Conservation (phyloP, 2,113 vertebrate species). For the Rattus norvegicus region DNA sequence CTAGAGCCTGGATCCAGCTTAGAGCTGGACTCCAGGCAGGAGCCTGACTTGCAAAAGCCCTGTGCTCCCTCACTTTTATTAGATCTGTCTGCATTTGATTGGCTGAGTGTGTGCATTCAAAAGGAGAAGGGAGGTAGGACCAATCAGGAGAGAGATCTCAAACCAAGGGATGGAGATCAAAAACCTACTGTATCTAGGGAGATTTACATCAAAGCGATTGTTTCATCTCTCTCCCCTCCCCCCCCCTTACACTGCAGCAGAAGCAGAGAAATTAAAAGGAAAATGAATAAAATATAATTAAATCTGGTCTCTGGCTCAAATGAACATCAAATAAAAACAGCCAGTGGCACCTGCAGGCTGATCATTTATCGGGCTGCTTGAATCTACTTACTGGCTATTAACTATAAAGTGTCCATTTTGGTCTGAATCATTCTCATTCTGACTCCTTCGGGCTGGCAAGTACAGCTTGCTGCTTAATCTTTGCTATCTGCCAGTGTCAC, state of each 20-base stretch:
- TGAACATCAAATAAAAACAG: fast-evolving
- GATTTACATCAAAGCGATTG: background rate
- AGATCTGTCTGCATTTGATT: fast-evolving
- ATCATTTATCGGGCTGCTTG: background rate
- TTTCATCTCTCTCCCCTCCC: background rate
- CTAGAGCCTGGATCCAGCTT: background rate
- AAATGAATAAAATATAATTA: background rate
- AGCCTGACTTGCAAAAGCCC: background rate
- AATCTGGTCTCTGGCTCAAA: fast-evolving
- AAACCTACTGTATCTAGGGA: background rate
- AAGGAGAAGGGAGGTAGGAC: background rate
- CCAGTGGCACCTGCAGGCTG: too few relatives aligned
- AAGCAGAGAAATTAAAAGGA: background rate
- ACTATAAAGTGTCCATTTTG: background rate
- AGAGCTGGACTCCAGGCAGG: background rate
- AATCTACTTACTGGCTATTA: background rate
- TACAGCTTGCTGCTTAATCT: background rate
- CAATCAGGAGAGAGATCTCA: background rate
- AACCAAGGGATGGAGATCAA: background rate
- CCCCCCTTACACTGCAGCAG: background rate
- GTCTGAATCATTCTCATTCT: background rate
- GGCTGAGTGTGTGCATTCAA: background rate
- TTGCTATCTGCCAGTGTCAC: background rate
- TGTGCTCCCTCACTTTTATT: fast-evolving
- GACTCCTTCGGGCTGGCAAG: background rate